These are phyloP conservation scores for Thinocorus orbignyianus DNA, from an alignment of 2,113 vertebrate genomes.

Conservation along the genomic window DNA sequence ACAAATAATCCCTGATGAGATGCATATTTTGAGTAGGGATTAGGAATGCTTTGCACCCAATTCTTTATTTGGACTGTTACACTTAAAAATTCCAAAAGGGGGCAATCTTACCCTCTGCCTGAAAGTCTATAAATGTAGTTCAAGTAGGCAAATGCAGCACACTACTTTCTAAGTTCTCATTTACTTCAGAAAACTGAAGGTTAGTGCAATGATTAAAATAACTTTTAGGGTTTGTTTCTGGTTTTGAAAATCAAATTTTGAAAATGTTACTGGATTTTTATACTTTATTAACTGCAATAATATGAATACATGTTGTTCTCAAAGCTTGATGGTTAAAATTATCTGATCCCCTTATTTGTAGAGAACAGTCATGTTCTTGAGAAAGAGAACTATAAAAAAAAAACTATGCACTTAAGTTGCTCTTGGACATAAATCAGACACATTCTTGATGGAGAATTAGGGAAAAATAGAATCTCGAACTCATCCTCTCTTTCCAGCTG, in stretches of 20 bases:
- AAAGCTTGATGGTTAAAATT: not conserved
- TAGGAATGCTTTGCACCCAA: conserved; percentile 59
- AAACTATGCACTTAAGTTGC: not conserved
- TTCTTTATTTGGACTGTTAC: conserved; percentile 49
- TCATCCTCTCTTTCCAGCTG: not conserved
- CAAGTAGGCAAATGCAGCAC: not conserved
- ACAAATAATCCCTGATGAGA: conserved; percentile 74
- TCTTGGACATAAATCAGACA: not conserved
- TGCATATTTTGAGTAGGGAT: conserved; percentile 66
- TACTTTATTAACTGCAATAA: not conserved
- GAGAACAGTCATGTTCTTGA: not conserved
- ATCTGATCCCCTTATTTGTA: not conserved
- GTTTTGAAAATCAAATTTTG: not conserved
- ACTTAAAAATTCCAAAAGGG: conserved; percentile 80
- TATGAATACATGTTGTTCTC: not conserved
- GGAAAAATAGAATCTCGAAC: not conserved
- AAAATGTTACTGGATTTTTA: not conserved
- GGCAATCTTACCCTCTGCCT: conserved; percentile 83
- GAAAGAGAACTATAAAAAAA: not conserved
- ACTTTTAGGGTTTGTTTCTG: not conserved
- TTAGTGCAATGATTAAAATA: not conserved
- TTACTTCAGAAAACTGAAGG: not conserved
- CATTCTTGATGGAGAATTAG: not conserved
- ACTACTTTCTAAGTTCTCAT: not conserved
- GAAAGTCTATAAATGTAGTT: not conserved